Evolutionary conservation across 2,797 vertebrate species (phyloP).

Genomic region (Neoniphon sammara): DNA sequence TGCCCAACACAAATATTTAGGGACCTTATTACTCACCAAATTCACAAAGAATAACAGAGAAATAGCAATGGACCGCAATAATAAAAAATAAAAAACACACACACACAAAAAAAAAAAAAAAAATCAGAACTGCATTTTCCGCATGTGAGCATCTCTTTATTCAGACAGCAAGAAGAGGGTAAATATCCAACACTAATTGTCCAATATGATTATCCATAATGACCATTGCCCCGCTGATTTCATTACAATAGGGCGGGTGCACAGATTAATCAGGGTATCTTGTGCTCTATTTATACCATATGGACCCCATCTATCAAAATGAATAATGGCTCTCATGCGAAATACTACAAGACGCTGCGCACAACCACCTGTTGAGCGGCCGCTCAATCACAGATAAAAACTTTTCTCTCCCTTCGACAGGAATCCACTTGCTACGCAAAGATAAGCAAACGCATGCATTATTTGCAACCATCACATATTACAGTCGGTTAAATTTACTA

Average conservation of each 20-base stretch:
- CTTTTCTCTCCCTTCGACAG: slow-evolving; percentile 4
- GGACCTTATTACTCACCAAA: slow-evolving; percentile 19
- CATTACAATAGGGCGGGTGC: slow-evolving; percentile 30
- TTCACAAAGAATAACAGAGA: slow-evolving; percentile 16
- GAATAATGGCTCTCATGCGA: slow-evolving; percentile 8
- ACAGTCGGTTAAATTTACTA: too few species aligned
- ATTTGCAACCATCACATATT: too few species aligned
- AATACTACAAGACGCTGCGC: slow-evolving; percentile 32
- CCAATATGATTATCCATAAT: slow-evolving; percentile 41
- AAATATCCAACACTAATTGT: slow-evolving; percentile 31
- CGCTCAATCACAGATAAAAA: slow-evolving; percentile 2
- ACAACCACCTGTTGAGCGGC: slow-evolving; percentile 63
- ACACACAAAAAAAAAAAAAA: not conserved
- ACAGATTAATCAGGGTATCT: not conserved
- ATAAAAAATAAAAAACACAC: not conserved
- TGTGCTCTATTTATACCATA: slow-evolving; percentile 11
- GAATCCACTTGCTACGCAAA: too few species aligned
- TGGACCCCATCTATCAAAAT: slow-evolving; percentile 8
- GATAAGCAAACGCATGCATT: too few species aligned
- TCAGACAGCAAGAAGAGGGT: slow-evolving; percentile 8
- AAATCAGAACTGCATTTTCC: not conserved
- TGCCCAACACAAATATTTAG: slow-evolving; percentile 54
- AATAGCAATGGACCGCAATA: too few species aligned
- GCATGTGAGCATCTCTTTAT: not conserved
- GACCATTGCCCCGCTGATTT: slow-evolving; percentile 25